Evolutionary conservation across 2,888 invertebrate species (phyloP), one percentile per base, ranked within the genome.

Genomic region (Heliconius ismenius): DNA sequence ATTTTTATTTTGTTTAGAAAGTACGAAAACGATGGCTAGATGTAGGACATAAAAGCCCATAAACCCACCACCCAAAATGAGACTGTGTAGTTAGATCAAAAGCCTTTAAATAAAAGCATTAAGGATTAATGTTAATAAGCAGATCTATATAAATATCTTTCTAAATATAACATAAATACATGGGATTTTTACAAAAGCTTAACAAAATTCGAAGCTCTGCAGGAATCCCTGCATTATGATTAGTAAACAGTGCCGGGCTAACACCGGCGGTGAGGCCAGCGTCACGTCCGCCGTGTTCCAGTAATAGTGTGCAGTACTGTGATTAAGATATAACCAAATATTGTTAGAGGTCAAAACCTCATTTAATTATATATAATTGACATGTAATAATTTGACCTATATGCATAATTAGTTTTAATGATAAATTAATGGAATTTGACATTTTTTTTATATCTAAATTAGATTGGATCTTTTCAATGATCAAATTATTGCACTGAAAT

Each of bases 201-300:
- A 13, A 36, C 39, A 39, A 24, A 73, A 39, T 73, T 62, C 62
- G 36, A 11, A 39, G 26, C 39, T 54, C 10, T 26, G 11, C 11
- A 18, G 72, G 78, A 73, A 77, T 76, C 75, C 74, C 39, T 62
- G 68, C 63, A 76, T 78, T 67, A 79, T 74, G 76, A 70, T 78
- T 73, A 74, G 75, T 76, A 76, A 74, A 79, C 76, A 78, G 43
- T 73, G 28, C 64, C 54, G 24, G 75, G 21, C 65, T 77, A 78
- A 78, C 43, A 28, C 78, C 67, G 69, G 24, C 73, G 43, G 43
- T 60, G 18, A 63, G 13, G 69, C 21, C 64, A 32, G 18, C 24
- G 78, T 73, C 75, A 78, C 78, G 78, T 75, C 49, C 73, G 68
- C 28, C 54, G 21, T 58, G 18, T 63, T 13, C 75, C 76, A 26